Evolutionary conservation across 1,140 invertebrate species (phyloP).

Genomic region (Micrasema minimum): DNA sequence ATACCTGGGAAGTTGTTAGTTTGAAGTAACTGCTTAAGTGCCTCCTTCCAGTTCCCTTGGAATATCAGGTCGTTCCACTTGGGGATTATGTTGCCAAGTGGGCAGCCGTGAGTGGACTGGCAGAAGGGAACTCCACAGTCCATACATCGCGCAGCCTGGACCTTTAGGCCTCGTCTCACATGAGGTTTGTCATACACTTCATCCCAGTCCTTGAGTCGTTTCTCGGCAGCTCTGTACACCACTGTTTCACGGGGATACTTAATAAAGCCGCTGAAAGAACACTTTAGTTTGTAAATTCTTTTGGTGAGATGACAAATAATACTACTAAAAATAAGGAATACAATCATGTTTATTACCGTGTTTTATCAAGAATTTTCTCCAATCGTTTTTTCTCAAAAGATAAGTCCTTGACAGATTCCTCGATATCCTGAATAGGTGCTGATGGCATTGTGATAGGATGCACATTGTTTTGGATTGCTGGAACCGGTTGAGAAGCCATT

Average conservation of each 20-base stretch:
- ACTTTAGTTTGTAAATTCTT: neutral
- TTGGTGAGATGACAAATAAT: neutral
- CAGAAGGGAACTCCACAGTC: slow-evolving; percentile 99
- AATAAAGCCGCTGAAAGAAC: slow-evolving; percentile 82
- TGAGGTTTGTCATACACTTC: slow-evolving; percentile 93
- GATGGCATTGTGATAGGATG: slow-evolving; percentile 54
- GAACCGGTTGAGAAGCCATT: slow-evolving; percentile 70
- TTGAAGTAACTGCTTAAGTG: slow-evolving; percentile 93
- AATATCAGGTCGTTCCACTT: slow-evolving; percentile 99
- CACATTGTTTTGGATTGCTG: slow-evolving; percentile 55
- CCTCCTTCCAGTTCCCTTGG: slow-evolving; percentile 95
- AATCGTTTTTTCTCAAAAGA: slow-evolving; percentile 80
- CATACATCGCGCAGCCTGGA: slow-evolving; percentile 98
- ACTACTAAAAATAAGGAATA: slow-evolving; percentile 13
- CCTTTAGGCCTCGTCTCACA: slow-evolving; percentile 87
- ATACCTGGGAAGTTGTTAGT: slow-evolving; percentile 97
- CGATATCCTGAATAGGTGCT: slow-evolving; percentile 81
- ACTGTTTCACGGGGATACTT: slow-evolving; percentile 92
- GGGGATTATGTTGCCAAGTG: slow-evolving; percentile 98
- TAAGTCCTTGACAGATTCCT: slow-evolving; percentile 83
- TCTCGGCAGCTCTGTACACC: slow-evolving; percentile 85
- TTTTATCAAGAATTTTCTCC: slow-evolving; percentile 90
- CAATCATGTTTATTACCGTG: slow-evolving; percentile 67
- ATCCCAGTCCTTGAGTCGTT: slow-evolving; percentile 93
- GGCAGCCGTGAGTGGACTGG: slow-evolving; percentile 94